Evolutionary conservation across 2,888 invertebrate species (phyloP), one percentile per base, ranked within the genome.

Genomic region (Orthosia cruda): DNA sequence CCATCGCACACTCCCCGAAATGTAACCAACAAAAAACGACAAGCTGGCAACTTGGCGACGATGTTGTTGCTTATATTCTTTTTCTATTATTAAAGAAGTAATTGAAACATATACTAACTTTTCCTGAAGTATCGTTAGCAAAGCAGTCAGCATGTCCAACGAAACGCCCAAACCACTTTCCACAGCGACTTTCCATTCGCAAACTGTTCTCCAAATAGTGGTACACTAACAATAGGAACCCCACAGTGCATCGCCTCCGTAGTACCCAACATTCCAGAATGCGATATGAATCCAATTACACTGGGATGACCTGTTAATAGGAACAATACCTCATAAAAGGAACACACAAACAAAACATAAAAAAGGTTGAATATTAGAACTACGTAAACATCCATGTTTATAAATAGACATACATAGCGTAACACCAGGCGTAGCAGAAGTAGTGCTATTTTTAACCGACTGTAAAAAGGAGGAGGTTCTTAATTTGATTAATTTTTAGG

Each of bases 161-260:
- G 45, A 40, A 59, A 96, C 92, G 32, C 96, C 97, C 2, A 95
- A 94, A 9, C 96, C 97, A 66, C 89, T 93, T 66, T 94, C 94
- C 82, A 94, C 92, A 4, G 96, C 88, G 95, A 93, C 54, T 89
- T 91, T 20, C 96, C 95, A 88, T 97, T 97, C 2, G 93, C 92
- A 82, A 93, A 94, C 87, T 97, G 97, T 85, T 97, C 97, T 18
- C 97, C 97, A 85, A 95, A 97, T 75, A 97, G 93, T 18, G 97
- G 97, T 84, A 97, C 94, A 58, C 95, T 93, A 9, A 97, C 84
- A 61, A 96, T 91, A 20, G 97, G 90, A 7, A 90, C 88, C 45
- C 90, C 90, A 68, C 88, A 89, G 75, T 97, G 94, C 54, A 96
- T 95, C 11, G 97, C 96, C 88, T 97, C 97, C 13, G 94, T 77